phyloP scores from a whole-genome alignment of 2,888 invertebrate species.

The Orthosia gothica region DNA sequence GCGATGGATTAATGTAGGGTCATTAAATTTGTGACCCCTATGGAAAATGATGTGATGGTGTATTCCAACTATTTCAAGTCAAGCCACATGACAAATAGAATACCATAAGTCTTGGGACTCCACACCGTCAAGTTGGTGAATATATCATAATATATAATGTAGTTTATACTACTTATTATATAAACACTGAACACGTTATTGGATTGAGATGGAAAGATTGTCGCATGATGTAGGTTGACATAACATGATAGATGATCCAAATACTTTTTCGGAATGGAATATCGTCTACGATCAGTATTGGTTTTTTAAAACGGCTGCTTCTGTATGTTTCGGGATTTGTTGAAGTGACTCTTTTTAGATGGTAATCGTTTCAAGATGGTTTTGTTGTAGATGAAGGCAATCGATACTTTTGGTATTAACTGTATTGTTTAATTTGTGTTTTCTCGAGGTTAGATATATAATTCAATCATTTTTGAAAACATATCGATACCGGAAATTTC shows the following conservation, averaged over 20 bases:
- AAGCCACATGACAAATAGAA: conserved; percentile 48
- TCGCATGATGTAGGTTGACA: conserved; percentile 75
- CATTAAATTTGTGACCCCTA: conserved; percentile 26
- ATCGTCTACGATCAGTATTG: conserved; percentile 64
- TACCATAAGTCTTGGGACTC: conserved; percentile 25
- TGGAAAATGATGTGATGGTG: conserved; percentile 47
- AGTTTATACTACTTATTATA: conserved; percentile 52
- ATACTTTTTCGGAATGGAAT: conserved; percentile 72
- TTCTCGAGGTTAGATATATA: too few species aligned
- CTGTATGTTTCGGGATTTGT: conserved; percentile 43
- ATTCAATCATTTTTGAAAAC: not conserved
- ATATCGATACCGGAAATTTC: too few species aligned
- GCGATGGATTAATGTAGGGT: not conserved
- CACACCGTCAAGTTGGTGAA: conserved; percentile 13
- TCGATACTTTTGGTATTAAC: not conserved
- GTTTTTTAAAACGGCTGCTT: conserved; percentile 62
- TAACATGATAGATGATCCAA: conserved; percentile 76
- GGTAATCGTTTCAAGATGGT: conserved; percentile 38
- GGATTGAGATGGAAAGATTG: conserved; percentile 79
- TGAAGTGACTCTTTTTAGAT: conserved; percentile 38
- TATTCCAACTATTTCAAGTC: conserved; percentile 31
- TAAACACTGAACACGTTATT: conserved; percentile 74
- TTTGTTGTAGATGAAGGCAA: conserved; percentile 14
- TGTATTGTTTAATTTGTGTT: not conserved
- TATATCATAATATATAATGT: conserved; percentile 36